These are phyloP conservation scores for Macrochelys suwanniensis DNA, from an alignment of 2,797 vertebrate genomes.

Conservation along the genomic window DNA sequence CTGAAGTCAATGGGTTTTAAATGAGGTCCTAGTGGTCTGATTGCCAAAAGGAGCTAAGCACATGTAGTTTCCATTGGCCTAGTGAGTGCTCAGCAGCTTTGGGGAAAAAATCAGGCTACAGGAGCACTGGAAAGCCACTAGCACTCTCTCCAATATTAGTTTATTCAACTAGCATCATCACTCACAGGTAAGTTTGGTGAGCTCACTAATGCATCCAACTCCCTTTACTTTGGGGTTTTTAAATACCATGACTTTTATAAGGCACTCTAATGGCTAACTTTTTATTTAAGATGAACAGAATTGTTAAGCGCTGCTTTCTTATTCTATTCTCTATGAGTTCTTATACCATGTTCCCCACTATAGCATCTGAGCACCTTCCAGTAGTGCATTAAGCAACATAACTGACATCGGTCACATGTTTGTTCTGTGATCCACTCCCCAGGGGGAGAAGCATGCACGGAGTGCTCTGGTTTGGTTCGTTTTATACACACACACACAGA, in stretches of 20 bases:
- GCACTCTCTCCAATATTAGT: background rate
- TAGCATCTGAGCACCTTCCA: background rate
- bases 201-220: background rate
- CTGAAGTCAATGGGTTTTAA: background rate
- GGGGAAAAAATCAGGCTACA: background rate
- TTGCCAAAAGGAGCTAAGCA: background rate
- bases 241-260: background rate
- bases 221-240: background rate
- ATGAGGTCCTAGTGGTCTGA: background rate
- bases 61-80: background rate
- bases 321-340: background rate
- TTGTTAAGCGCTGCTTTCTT: background rate
- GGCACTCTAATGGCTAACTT: background rate
- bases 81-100: background rate
- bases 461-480: background rate
- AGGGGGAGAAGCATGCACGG: background rate
- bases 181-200: background rate
- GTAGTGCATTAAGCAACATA: rapidly evolving
- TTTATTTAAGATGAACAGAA: background rate
- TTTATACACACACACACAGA: too few species aligned
- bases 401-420: background rate
- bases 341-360: background rate
- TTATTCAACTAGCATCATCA: background rate
- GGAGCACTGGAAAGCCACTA: background rate
- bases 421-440: background rate